phyloP scores from a whole-genome alignment of 2,797 vertebrate genomes.

The Morelia viridis region DNA sequence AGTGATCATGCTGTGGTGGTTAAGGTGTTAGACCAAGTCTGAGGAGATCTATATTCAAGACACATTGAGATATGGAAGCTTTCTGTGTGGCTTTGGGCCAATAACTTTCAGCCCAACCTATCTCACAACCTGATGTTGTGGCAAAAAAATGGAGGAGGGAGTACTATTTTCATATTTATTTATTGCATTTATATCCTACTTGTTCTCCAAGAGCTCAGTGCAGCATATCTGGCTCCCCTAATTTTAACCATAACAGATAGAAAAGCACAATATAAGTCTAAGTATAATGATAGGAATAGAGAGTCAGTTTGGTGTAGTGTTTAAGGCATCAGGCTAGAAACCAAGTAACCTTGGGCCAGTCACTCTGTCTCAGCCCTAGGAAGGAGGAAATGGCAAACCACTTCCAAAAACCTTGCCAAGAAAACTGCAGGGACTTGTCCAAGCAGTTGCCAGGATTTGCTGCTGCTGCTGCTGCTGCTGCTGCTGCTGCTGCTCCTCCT shows the following conservation, averaged over 20 bases:
- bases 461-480: too few relatives aligned
- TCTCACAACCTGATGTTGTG: background rate
- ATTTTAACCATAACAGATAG: background rate
- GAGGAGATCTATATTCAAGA: background rate
- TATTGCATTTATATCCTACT: background rate
- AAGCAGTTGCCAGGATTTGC: background rate
- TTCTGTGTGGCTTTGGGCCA: background rate
- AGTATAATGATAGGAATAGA: background rate
- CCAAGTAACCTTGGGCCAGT: background rate
- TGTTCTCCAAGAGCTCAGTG: background rate
- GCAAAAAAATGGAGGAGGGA: background rate
- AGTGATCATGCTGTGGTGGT: background rate
- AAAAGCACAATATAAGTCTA: background rate
- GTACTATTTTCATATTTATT: background rate
- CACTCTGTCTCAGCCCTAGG: background rate
- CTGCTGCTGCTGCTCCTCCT: too few relatives aligned
- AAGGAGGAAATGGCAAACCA: background rate
- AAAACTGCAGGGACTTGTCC: background rate
- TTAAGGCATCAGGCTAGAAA: background rate
- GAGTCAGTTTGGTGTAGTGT: background rate
- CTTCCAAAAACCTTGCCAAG: background rate
- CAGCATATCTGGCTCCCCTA: background rate
- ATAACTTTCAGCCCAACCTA: background rate
- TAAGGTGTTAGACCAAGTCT: background rate
- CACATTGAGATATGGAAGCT: background rate